Evolutionary conservation across 1,140 invertebrate species (phyloP), one percentile per base, ranked within the genome.

Genomic region (Globodera ellingtonae): DNA sequence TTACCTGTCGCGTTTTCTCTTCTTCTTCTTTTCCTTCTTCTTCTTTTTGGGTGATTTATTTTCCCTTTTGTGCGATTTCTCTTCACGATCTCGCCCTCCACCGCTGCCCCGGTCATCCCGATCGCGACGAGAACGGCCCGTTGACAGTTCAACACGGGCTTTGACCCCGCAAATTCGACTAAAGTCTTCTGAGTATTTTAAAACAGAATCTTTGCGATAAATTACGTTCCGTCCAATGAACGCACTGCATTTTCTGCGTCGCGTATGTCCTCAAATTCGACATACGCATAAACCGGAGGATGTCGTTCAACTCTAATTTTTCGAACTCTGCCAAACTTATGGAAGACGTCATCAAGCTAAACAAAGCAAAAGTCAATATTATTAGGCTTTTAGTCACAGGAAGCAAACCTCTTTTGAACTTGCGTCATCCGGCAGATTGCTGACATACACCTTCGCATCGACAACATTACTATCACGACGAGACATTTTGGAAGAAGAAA

Each of bases 251-350:
- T 95, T 89, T 95, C 95, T 9, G 95, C 95, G 91, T 98, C 95
- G 88, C 94, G 93, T 86, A 93, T 92, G 90, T 96, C 95, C 91
- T 98, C 95, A 91, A 95, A 98, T 90, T 97, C 95, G 24, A 98
- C 94, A 91, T 97, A 98, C 15, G 95, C 95, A 91, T 97, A 98
- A 56, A 95, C 95, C 66, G 94, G 94, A 13, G 94, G 94, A 90
- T 97, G 96, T 84, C 95, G 91, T 0, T 95, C 95, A 4, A 97
- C 94, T 95, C 95, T 97, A n/a, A 98, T 95, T 91, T 95, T 97
- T 83, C 94, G 93, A 81, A 98, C 90, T 47, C 94, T 94, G 6
- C 97, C 97, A 90, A 97, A 98, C 86, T 96, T 94, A 75, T 94
- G 93, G 90, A 98, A 98, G 9, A 94, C 94, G 90, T 95, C 94